Evolutionary conservation across 2,113 vertebrate genomes (phyloP).

Genomic region (Eolophus roseicapilla): DNA sequence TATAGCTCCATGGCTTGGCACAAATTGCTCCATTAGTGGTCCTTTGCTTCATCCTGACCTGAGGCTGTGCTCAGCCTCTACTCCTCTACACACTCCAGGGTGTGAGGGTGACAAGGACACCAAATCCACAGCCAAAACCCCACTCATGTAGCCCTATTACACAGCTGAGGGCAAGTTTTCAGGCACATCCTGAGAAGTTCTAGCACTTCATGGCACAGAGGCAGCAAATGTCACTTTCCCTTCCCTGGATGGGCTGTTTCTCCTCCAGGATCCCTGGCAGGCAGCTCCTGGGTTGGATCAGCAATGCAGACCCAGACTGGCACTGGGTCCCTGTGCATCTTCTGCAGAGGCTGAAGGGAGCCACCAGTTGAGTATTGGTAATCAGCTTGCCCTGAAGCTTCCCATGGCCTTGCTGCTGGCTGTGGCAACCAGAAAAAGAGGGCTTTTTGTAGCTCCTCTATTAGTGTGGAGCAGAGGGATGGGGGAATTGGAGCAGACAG

Average conservation of each 20-base stretch:
- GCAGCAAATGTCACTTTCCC: neutral
- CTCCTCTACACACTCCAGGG: neutral
- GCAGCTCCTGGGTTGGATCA: neutral
- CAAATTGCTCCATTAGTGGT: neutral
- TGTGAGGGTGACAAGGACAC: neutral
- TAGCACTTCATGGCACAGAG: neutral
- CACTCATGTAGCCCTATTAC: rapidly evolving
- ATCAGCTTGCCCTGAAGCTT: neutral
- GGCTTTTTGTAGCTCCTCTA: neutral
- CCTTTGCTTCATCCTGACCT: neutral
- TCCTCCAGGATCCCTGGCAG: neutral
- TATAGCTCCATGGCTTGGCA: neutral
- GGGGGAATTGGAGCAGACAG: neutral
- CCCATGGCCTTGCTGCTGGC: rapidly evolving
- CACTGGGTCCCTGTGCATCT: rapidly evolving
- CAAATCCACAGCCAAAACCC: rapidly evolving
- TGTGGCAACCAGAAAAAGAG: neutral
- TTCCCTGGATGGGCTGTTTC: neutral
- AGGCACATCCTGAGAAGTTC: rapidly evolving
- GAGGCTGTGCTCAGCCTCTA: neutral
- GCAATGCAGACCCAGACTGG: neutral
- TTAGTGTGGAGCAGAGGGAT: neutral
- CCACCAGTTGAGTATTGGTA: rapidly evolving
- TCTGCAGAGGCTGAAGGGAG: neutral
- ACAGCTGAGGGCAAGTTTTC: rapidly evolving